Base-by-base conservation (phyloP, 1,140 invertebrate species). In the Drosophila bocqueti region DNA sequence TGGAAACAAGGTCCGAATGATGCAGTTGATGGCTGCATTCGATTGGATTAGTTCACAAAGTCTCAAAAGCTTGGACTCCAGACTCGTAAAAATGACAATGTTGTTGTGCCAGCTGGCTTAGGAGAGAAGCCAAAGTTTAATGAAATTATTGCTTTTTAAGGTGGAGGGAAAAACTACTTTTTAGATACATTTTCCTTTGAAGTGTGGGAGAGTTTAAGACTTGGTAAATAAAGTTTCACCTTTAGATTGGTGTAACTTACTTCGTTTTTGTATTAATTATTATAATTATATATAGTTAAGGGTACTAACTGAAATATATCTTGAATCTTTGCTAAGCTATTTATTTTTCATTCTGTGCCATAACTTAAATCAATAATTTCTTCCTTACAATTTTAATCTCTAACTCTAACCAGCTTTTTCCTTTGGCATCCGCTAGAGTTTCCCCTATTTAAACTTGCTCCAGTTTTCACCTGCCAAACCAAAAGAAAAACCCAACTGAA, bases 41-140 rank as follows among this genome's bases (percentile, higher is more conserved):
- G 78, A 87, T 89, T 80, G 81, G 74, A 81, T 89, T 84, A 62
- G 54, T 50, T 52, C 46, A 59, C 49, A 50, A 26, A 65, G 24
- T 55, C 49, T 42, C 4, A 26, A 49, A 42, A 58, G 26, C 26
- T 31, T 42, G n/a, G 49, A 16, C 16, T 60, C 8, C 52, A 55
- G 34, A 21, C 52, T 73, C 67, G 67, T 72, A 59, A 72, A 71
- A 38, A 29, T 31, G 52, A 73, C 69, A 59, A 59, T 60, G 52
- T 72, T 49, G 43, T 47, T 36, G 40, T 15, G 10, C 26, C 42
- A 45, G 36, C 45, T 18, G 21, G 11, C 36, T n/a, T 54, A n/a
- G 29, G 7, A 50, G 4, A 65, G 8, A 34, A 49, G 26, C 36
- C 24, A 10, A 11, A 69, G 21, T 67, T 66, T 52, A 66, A 66